These are phyloP conservation scores for Myotis myotis DNA, from an alignment of 2,797 vertebrate genomes.

Conservation along the genomic window DNA sequence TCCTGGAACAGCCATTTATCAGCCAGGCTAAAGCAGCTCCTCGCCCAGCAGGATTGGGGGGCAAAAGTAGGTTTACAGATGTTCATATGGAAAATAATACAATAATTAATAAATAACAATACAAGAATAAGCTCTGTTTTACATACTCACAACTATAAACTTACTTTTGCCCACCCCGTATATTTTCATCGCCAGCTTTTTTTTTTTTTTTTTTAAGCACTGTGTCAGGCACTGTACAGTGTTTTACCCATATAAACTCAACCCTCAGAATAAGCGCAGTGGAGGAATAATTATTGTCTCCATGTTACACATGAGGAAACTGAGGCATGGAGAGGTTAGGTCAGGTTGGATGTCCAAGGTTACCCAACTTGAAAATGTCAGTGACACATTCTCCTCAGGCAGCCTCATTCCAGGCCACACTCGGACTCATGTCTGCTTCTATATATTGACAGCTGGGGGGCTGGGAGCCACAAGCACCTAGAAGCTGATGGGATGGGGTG, in stretches of 20 bases:
- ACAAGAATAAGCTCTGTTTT: background rate
- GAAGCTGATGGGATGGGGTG: background rate
- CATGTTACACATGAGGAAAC: background rate
- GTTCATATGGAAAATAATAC: background rate
- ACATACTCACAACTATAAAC: background rate
- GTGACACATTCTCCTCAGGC: rapidly evolving
- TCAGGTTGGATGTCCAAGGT: background rate
- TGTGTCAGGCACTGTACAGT: rapidly evolving
- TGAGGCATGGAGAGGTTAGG: background rate
- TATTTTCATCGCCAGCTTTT: too few species aligned
- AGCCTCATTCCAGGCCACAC: background rate
- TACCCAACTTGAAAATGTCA: background rate
- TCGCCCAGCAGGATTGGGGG: background rate
- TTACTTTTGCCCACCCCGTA: background rate
- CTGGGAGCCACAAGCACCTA: too few species aligned
- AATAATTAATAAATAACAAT: background rate
- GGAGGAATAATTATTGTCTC: background rate
- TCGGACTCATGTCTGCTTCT: rapidly evolving
- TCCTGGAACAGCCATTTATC: background rate
- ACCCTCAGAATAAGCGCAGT: background rate
- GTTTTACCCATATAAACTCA: background rate
- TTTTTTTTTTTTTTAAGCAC: too few species aligned
- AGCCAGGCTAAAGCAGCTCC: background rate
- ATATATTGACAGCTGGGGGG: background rate
- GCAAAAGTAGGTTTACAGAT: background rate